Evolutionary conservation across 2,888 invertebrate genomes (phyloP).

Genomic region (Campoletis raptor): DNA sequence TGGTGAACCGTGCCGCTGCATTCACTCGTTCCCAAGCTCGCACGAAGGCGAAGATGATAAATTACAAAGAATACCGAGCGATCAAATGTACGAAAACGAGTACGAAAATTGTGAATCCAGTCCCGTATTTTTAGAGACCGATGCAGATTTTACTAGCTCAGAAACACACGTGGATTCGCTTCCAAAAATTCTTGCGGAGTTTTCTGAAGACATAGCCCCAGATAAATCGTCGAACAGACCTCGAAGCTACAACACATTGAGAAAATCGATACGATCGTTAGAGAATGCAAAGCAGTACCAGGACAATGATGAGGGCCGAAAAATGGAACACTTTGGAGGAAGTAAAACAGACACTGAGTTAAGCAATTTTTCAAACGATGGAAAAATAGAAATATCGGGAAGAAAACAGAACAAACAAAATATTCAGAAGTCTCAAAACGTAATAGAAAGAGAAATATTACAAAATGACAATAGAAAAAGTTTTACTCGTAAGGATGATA

Average conservation of each 20-base stretch:
- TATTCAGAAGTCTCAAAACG: neutral
- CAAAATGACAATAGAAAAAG: conserved; percentile 8
- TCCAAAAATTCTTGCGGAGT: neutral
- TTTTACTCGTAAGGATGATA: neutral
- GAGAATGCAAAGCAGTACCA: neutral
- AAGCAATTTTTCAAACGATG: neutral
- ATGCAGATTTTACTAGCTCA: neutral
- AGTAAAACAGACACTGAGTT: neutral
- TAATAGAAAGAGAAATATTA: neutral
- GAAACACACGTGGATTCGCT: neutral
- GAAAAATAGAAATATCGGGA: neutral
- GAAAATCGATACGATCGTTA: neutral
- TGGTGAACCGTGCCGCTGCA: conserved; percentile 51
- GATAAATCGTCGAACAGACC: neutral
- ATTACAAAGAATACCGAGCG: neutral
- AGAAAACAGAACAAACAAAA: neutral
- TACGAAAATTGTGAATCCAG: neutral
- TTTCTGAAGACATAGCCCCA: neutral
- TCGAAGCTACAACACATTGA: neutral
- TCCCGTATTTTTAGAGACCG: neutral
- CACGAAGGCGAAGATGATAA: conserved; percentile 5
- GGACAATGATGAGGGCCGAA: neutral
- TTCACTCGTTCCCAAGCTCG: neutral
- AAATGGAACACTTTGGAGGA: neutral
- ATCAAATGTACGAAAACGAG: neutral